Evolutionary conservation across 2,888 invertebrate genomes (phyloP).

Genomic region (Volucella inanis): DNA sequence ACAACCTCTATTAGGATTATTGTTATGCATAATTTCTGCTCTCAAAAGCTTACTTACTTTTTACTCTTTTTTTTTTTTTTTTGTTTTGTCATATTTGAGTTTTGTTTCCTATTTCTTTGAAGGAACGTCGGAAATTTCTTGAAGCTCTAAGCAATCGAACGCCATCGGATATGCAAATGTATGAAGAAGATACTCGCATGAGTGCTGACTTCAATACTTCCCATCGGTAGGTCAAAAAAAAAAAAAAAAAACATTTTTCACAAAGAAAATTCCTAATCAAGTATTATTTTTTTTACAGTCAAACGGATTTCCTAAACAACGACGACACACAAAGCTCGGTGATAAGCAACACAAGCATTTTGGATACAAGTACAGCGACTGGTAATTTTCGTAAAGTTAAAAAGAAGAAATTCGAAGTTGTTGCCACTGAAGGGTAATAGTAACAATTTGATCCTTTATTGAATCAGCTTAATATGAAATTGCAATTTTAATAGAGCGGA

Average conservation of each 20-base stretch:
- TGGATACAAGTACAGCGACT: constrained; percentile 77
- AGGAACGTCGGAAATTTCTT: constrained; percentile 63
- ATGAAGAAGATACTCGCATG: constrained; percentile 90
- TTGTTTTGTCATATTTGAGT: background rate
- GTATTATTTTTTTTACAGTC: constrained; percentile 77
- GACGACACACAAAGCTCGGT: constrained; percentile 94
- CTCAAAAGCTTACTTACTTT: background rate
- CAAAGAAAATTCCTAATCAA: background rate
- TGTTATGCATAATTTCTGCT: too few species aligned
- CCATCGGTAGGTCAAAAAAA: constrained; percentile 76
- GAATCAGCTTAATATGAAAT: background rate
- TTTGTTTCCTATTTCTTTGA: background rate
- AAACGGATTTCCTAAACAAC: constrained; percentile 80
- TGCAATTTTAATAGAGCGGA: constrained; percentile 82
- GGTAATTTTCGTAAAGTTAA: constrained; percentile 80
- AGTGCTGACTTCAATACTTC: constrained; percentile 85
- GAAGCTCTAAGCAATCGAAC: constrained; percentile 48
- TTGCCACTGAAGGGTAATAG: constrained; percentile 83
- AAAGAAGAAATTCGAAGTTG: constrained; percentile 84
- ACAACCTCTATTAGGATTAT: too few species aligned
- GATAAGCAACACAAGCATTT: constrained; percentile 85
- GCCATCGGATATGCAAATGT: constrained; percentile 83
- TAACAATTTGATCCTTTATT: constrained; percentile 6
- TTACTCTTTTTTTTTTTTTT: background rate
- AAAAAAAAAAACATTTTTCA: too few species aligned